These are phyloP conservation scores for Drosophila affinis DNA, from an alignment of 2,888 invertebrate species.

Conservation along the genomic window DNA sequence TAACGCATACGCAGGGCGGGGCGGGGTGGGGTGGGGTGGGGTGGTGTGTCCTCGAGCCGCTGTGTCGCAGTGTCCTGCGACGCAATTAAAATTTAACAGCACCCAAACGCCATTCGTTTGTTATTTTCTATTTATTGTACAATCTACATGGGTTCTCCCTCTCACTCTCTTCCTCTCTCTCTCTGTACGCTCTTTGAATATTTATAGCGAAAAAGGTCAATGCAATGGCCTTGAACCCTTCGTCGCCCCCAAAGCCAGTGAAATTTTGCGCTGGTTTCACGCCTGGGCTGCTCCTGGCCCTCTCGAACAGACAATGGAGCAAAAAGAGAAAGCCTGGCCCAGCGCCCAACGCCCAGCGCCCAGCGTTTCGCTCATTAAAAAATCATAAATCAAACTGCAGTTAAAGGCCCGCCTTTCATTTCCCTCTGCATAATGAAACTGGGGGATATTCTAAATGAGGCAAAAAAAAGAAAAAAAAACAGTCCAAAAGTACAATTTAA, in stretches of 20 bases:
- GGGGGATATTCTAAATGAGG: conserved; percentile 6
- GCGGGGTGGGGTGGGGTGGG: neutral
- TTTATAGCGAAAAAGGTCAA: conserved; percentile 55
- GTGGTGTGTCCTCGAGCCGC: neutral
- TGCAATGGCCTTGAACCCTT: conserved; percentile 59
- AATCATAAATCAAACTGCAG: conserved; percentile 69
- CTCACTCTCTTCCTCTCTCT: neutral
- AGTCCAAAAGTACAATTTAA: conserved; percentile 25
- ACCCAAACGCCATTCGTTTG: conserved; percentile 35
- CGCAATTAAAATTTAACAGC: conserved; percentile 72
- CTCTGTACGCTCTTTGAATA: conserved; percentile 32
- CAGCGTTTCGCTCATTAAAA: conserved; percentile 71
- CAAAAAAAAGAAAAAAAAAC: conserved; percentile 16
- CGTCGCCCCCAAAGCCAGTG: conserved; percentile 4
- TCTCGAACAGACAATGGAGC: conserved; percentile 27
- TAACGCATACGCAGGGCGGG: conserved; percentile 42
- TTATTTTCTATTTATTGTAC: conserved; percentile 33
- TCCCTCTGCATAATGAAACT: conserved; percentile 53
- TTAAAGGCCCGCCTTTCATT: conserved; percentile 7
- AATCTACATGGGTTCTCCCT: neutral
- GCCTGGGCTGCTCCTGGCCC: conserved; percentile 21
- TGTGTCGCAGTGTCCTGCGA: conserved; percentile 17
- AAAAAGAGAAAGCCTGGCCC: neutral
- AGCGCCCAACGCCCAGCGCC: too few species aligned
- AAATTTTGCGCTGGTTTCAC: conserved; percentile 37